Conservation (phyloP, 2,797 vertebrate species). For the Nasua narica region DNA sequence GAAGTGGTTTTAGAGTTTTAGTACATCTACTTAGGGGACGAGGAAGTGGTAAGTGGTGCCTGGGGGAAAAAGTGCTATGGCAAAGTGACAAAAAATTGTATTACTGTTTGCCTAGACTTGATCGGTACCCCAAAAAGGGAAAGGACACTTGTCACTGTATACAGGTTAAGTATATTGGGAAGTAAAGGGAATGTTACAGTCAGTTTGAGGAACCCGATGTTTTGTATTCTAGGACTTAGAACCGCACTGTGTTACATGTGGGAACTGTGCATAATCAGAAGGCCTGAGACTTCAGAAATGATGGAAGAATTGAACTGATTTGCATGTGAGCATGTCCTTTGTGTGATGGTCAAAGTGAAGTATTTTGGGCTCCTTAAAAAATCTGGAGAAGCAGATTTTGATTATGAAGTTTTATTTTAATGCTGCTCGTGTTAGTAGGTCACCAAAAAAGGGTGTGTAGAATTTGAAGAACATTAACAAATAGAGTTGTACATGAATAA, state of each 20-base stretch:
- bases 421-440: background rate
- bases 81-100: background rate
- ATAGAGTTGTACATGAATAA: background rate
- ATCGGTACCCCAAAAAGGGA: background rate
- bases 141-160: background rate
- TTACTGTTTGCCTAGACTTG: background rate
- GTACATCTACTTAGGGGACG: background rate
- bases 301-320: background rate
- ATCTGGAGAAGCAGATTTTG: background rate
- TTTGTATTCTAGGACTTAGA: background rate
- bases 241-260: background rate
- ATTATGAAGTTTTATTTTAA: background rate
- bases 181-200: background rate
- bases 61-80: background rate
- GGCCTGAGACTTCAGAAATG: background rate
- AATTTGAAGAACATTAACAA: background rate
- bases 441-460: background rate
- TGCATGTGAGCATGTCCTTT: background rate
- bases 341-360: background rate
- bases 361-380: background rate
- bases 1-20: background rate
- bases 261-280: background rate
- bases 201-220: background rate
- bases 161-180: background rate
- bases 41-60: too few species aligned